phyloP scores from a whole-genome alignment of 2,888 invertebrate genomes.

The Mythimna vitellina region DNA sequence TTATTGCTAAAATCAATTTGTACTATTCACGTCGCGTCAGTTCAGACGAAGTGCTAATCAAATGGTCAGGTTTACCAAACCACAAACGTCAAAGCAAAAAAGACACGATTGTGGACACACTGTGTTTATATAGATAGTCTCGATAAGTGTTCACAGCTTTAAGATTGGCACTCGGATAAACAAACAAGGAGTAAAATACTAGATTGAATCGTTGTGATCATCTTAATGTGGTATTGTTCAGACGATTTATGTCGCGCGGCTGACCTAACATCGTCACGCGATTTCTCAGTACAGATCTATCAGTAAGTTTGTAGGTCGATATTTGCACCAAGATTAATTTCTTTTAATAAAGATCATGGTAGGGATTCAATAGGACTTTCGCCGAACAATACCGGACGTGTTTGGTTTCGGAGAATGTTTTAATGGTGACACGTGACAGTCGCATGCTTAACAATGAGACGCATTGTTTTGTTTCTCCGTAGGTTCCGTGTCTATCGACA shows the following conservation, averaged over 20 bases:
- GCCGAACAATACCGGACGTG: conserved; percentile 25
- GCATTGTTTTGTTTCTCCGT: conserved; percentile 29
- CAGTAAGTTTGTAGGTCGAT: conserved; percentile 48
- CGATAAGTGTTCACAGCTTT: conserved; percentile 28
- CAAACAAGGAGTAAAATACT: conserved; percentile 9
- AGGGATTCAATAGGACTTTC: conserved; percentile 27
- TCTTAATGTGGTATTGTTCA: conserved; percentile 58
- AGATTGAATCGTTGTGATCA: conserved; percentile 35
- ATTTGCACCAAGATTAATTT: conserved; percentile 55
- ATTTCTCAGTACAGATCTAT: conserved; percentile 54
- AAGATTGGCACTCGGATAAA: conserved; percentile 44
- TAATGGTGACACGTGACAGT: conserved; percentile 35
- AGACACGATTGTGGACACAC: conserved; percentile 10
- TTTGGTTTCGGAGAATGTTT: conserved; percentile 37
- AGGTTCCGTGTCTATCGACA: not conserved
- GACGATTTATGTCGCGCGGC: conserved; percentile 46
- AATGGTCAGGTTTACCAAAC: conserved; percentile 26
- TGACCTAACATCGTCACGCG: conserved; percentile 41
- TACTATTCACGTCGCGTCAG: conserved; percentile 21
- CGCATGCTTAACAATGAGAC: conserved; percentile 20
- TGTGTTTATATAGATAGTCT: conserved; percentile 2
- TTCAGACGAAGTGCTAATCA: conserved; percentile 51
- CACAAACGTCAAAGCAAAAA: conserved; percentile 15
- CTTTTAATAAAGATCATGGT: conserved; percentile 37
- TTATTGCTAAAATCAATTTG: conserved; percentile 32